Conservation (phyloP, 1,140 invertebrate species). For the Tetraneura akinire region DNA sequence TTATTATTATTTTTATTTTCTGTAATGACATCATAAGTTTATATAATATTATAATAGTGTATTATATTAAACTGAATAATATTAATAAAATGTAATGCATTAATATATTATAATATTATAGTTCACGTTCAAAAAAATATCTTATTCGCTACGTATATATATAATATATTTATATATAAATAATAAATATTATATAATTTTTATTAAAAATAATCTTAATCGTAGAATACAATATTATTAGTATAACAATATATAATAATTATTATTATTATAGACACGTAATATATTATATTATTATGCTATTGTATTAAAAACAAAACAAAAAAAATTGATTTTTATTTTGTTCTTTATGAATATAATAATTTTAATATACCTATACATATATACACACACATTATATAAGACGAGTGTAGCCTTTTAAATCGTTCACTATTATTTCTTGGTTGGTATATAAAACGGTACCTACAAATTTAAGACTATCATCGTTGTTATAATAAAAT, state of each 20-base stretch:
- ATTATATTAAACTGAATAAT: slow-evolving; percentile 11
- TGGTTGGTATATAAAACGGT: too few relatives aligned
- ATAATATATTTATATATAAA: not conserved
- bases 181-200: slow-evolving; percentile 22
- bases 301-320: slow-evolving; percentile 25
- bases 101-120: not conserved
- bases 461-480: too few relatives aligned
- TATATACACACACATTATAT: too few relatives aligned
- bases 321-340: too few relatives aligned
- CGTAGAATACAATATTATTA: not conserved
- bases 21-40: too few relatives aligned
- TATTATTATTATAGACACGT: slow-evolving; percentile 3
- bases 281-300: slow-evolving; percentile 1
- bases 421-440: too few relatives aligned
- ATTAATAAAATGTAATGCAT: not conserved
- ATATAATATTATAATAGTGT: not conserved
- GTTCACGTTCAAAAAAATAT: slow-evolving; percentile 21
- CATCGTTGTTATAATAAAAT: too few relatives aligned
- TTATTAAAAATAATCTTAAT: slow-evolving; percentile 17
- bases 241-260: too few relatives aligned
- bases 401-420: too few relatives aligned
- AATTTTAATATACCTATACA: too few relatives aligned
- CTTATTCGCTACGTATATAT: slow-evolving; percentile 3
- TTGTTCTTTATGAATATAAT: too few relatives aligned
- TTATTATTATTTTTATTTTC: too few relatives aligned